Percentiles rank a stretch among this genome's conserved stretches.
Conservation (phyloP, 2,888 invertebrate genomes). For the Colostygia pectinataria region DNA sequence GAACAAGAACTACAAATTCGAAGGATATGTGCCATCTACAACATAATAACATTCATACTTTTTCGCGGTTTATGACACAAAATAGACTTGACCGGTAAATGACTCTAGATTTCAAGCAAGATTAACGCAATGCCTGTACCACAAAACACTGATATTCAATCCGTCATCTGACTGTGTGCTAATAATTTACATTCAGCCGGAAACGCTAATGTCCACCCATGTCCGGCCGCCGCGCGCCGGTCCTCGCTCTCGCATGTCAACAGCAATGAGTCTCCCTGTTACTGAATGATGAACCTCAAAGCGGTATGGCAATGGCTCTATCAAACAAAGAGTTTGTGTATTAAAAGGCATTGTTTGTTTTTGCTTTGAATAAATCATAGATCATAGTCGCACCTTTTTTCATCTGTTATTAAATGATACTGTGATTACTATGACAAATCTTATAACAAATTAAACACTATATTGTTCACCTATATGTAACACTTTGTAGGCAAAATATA, state of each 20-base stretch:
- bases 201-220: conserved; percentile 12
- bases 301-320: background rate
- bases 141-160: background rate
- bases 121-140: background rate
- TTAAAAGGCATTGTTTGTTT: background rate
- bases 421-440: too few species aligned
- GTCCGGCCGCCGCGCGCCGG: conserved; percentile 2
- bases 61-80: too few species aligned
- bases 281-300: conserved; percentile 10
- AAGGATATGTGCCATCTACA: too few species aligned
- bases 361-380: background rate
- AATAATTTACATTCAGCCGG: conserved; percentile 18
- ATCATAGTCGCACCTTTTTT: background rate
- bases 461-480: too few species aligned
- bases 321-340: background rate
- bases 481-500: background rate
- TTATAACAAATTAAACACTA: too few species aligned
- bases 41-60: too few species aligned
- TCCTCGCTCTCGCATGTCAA: conserved; percentile 11
- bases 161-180: conserved; percentile 16
- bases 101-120: too few species aligned
- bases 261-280: conserved; percentile 15
- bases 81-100: too few species aligned
- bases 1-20: too few species aligned
- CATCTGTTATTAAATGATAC: too few species aligned